Evolutionary conservation across 2,113 vertebrate species (phyloP), one percentile per base, ranked within the genome.

Genomic region (Crotalus helleri): DNA sequence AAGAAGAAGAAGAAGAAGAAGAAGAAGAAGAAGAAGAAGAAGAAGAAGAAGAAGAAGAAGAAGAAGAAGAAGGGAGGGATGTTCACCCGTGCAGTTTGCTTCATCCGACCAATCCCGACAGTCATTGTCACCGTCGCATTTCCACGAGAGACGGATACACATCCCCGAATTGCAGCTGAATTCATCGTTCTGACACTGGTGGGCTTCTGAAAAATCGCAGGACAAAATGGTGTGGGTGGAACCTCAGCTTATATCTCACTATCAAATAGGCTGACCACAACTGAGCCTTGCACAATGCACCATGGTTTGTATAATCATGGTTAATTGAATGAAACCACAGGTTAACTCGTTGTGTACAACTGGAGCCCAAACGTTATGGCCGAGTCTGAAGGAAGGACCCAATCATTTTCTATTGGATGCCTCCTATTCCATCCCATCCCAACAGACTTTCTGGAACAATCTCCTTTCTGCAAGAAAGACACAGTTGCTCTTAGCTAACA

Each of bases 31-130:
- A 39, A 39, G 39, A 1, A 39, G 39, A 1, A 39, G 58, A 0
- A 2, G 0, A 5, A 59, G 23, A 3, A 39, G 39, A 1, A 39
- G 39, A 1, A 39, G 39, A 1, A 39, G 39, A 1, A 39, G 39
- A 1, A 39, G 39, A 1, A 1, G 58, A 1, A 2, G 0, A 5
- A 59, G 23, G 8, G 9, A 0, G 0, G 11, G 57, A 57, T 46
- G 92, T 98, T 98, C 94, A 99, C 99, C 98, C 1, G 99, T 99
- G 92, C 99, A 99, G 97, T 99, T 99, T 0, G 97, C 97, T 96
- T 99, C 99, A 0, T 99, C 99, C 0, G 99, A 99, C 99, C 99
- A 99, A 96, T 99, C 99, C 92, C 99, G 97, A 98, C 99, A 99
- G 95, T 99, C 99, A 0, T 99, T 99, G 95, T 99, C 99, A 0